Base-by-base conservation (phyloP, 64 coral and sea anemone species). In the Pachyseris speciosa region DNA sequence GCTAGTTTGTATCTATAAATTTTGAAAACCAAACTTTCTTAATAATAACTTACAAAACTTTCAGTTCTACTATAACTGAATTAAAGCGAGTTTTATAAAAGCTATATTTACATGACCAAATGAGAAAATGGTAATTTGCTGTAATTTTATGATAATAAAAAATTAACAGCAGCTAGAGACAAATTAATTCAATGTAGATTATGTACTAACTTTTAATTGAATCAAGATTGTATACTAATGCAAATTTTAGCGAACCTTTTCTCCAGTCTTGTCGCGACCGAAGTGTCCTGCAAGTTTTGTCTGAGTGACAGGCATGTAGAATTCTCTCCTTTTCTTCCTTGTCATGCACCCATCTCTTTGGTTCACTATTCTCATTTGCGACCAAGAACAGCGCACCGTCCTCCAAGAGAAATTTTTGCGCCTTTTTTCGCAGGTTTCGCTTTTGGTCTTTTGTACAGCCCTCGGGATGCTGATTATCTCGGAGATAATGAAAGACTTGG, bases 211-310 rank as follows among this genome's bases (percentile, higher is more conserved):
- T n/a, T n/a, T n/a, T n/a, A n/a, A 15, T 72, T 38, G 10, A 38
- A 37, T 37, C 31, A 72, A 30, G 42, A 37, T 37, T 38, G 42
- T 11, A 13, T 12, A 73, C 44, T 19, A 28, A 73, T 20, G 31
- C 37, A 6, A 6, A 73, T 17, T 19, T 19, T 28, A 20, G 22
- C 72, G 41, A 42, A 75, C 37, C 72, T 75, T 53, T 32, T 80
- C 72, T 24, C 73, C 53, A 26, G 75, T 52, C 37, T 79, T 79
- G 58, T 52, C 75, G 45, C 75, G 25, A 32, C 73, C 75, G 11
- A 79, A 79, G 58, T 79, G 75, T 53, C 75, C 75, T 33, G 32
- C 74, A n/a, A 78, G 74, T n/a, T 50, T 78, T 78, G 78, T 83
- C 78, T 61, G 78, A 83, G 28, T 83, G 78, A 83, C 78, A 83